A percentile compares a stretch with the other conserved stretches of the same genome.
These are phyloP conservation scores for Varanus salvator DNA, from an alignment of 2,113 vertebrate genomes.

Conservation along the genomic window DNA sequence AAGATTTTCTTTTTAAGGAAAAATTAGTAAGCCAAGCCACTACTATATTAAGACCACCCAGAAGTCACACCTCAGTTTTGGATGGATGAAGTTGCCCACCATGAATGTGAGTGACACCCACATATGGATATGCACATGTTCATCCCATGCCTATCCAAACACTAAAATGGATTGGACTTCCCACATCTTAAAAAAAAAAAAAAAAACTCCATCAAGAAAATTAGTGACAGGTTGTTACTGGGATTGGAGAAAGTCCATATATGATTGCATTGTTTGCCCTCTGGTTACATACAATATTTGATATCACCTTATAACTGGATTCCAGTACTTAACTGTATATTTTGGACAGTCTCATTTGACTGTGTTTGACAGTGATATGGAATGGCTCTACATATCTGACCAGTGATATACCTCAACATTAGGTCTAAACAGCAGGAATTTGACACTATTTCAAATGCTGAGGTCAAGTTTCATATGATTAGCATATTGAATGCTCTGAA, in stretches of 20 bases:
- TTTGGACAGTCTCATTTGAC: neutral
- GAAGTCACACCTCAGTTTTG: too few relatives aligned
- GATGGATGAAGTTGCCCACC: neutral
- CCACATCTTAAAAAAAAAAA: neutral
- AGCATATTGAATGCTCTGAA: neutral
- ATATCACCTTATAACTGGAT: neutral
- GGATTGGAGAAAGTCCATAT: neutral
- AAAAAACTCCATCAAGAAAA: neutral
- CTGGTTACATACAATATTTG: neutral
- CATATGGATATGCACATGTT: neutral
- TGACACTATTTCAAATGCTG: neutral
- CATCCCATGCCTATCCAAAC: neutral
- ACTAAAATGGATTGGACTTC: neutral
- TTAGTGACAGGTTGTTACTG: neutral
- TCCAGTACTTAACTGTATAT: neutral
- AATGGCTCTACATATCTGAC: neutral
- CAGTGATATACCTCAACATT: neutral
- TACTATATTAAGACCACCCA: too few relatives aligned
- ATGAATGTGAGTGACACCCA: neutral
- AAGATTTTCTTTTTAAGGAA: too few relatives aligned
- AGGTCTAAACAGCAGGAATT: neutral
- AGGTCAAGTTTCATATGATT: neutral
- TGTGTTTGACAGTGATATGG: neutral
- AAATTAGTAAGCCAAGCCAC: too few relatives aligned
- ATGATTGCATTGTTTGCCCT: neutral